Conservation (phyloP, 1,140 invertebrate species). For the Fopius arisanus region DNA sequence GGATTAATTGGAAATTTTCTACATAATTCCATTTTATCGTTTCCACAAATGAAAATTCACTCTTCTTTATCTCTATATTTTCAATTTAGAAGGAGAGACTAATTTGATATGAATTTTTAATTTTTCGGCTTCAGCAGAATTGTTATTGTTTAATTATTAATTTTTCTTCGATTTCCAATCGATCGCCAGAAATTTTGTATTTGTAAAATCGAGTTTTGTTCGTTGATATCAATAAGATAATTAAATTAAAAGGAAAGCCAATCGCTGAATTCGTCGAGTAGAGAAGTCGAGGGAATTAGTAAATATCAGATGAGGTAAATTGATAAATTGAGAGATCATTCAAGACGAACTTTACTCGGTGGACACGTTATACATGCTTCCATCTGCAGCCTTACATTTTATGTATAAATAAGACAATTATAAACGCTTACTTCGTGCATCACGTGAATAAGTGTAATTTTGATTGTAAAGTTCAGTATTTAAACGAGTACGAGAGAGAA, state of each 20-base stretch:
- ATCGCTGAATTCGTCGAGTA: background rate
- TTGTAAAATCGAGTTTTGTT: no score
- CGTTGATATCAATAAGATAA: no score
- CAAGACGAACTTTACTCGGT: background rate
- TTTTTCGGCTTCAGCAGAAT: no score
- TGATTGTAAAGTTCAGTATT: conserved; percentile 19
- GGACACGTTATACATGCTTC: conserved; percentile 45
- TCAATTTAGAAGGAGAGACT: no score
- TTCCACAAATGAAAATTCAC: no score
- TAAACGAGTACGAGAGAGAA: background rate
- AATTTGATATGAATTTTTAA: no score
- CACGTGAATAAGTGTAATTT: conserved; percentile 7
- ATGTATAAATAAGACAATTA: background rate
- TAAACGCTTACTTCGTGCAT: conserved; percentile 6
- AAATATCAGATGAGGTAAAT: background rate
- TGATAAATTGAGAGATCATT: background rate
- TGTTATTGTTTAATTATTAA: background rate
- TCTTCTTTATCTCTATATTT: no score
- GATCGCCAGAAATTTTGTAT: no score
- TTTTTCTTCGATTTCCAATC: background rate
- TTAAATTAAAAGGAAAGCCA: no score
- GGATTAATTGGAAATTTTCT: background rate
- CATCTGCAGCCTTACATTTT: conserved; percentile 53
- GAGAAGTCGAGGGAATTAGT: background rate
- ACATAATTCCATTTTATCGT: no score